phyloP scores from a whole-genome alignment of 2,888 invertebrate genomes.

The Helicoverpa assulta region DNA sequence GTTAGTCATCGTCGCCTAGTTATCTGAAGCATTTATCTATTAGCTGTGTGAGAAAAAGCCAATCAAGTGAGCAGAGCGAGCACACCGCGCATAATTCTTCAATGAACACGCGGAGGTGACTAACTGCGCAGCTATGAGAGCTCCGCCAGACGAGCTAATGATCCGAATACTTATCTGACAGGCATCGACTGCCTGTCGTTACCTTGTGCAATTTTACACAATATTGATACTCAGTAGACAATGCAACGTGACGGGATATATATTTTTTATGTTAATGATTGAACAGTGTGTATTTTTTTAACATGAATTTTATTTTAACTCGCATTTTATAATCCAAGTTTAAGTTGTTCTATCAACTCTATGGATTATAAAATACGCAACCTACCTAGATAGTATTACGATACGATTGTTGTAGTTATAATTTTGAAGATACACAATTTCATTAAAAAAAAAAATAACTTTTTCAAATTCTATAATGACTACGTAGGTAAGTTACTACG shows the following conservation, averaged over 20 bases:
- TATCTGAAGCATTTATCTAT: constrained; percentile 73
- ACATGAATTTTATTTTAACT: no score
- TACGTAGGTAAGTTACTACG: no score
- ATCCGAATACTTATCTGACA: constrained; percentile 60
- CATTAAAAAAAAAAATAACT: no score
- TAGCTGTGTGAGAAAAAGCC: constrained; percentile 76
- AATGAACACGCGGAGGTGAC: constrained; percentile 73
- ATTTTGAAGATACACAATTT: no score
- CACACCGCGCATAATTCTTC: constrained; percentile 73
- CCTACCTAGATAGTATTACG: no score
- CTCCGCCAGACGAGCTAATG: constrained; percentile 66
- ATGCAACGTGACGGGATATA: neutral
- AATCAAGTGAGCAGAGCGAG: constrained; percentile 55
- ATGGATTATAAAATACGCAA: no score
- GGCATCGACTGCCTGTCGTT: constrained; percentile 41
- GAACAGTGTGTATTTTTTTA: no score
- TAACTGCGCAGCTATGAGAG: constrained; percentile 69
- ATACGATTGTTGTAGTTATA: no score
- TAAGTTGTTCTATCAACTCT: no score
- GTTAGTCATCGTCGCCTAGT: constrained; percentile 59
- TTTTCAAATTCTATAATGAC: no score
- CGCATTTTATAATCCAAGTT: no score
- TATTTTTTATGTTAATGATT: no score
- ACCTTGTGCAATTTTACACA: constrained; percentile 24
- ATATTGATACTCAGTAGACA: constrained; percentile 10